phyloP scores from a whole-genome alignment of 2,797 vertebrate genomes.

The Tamandua tetradactyla region DNA sequence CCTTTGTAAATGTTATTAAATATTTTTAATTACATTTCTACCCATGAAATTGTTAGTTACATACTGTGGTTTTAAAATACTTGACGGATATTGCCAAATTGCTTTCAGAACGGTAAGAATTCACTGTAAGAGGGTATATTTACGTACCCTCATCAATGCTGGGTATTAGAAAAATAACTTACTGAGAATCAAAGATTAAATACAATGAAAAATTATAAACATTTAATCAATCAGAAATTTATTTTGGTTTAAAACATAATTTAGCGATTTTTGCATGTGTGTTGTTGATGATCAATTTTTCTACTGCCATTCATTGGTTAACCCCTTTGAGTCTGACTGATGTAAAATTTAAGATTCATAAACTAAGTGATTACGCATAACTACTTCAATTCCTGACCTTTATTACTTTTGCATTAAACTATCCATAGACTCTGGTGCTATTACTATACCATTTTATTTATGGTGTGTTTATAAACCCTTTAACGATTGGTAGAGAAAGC shows the following conservation, averaged over 20 bases:
- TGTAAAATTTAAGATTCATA: conserved; percentile 44
- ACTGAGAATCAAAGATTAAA: conserved; percentile 32
- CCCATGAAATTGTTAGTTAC: background rate
- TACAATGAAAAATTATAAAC: conserved; percentile 22
- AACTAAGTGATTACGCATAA: conserved; percentile 6
- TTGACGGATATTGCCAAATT: background rate
- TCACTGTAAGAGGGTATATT: background rate
- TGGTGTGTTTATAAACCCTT: background rate
- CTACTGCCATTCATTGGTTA: conserved; percentile 15
- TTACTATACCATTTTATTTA: background rate
- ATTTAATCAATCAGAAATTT: background rate
- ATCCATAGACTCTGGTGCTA: background rate
- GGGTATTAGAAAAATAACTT: conserved; percentile 6
- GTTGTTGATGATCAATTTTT: background rate
- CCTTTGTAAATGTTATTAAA: background rate
- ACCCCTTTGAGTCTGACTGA: background rate
- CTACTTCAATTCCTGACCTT: conserved; percentile 1
- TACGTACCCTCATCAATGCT: background rate
- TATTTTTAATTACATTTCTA: background rate
- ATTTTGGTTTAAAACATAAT: conserved; percentile 27
- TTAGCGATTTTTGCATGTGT: background rate
- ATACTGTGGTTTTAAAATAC: background rate
- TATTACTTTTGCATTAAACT: background rate
- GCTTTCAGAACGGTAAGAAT: conserved; percentile 37
- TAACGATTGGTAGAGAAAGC: background rate